Conservation (phyloP, 2,888 invertebrate species). For the Sarcophaga rosellei region DNA sequence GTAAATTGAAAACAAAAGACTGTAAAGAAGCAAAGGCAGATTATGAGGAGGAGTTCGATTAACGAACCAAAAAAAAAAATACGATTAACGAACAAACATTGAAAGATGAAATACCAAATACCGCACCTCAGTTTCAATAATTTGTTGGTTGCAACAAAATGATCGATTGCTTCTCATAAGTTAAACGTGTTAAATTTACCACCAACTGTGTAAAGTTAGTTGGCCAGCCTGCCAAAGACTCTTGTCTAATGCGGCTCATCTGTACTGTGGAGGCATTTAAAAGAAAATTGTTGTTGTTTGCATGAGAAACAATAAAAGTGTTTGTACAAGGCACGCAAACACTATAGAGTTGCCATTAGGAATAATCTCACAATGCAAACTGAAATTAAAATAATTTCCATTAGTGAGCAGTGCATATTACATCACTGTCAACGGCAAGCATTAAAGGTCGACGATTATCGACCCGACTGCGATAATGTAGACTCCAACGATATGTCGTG, state of each 20-base stretch:
- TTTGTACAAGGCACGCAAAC: conserved; percentile 41
- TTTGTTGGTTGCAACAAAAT: conserved; percentile 55
- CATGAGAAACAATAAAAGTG: conserved; percentile 17
- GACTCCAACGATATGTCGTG: too few relatives aligned
- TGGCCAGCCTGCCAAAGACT: conserved; percentile 54
- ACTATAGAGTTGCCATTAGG: conserved; percentile 30
- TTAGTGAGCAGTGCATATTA: not conserved
- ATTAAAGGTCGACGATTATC: too few relatives aligned
- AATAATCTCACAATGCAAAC: too few relatives aligned
- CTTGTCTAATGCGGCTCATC: conserved; percentile 22
- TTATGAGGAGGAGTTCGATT: not conserved
- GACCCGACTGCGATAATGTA: too few relatives aligned
- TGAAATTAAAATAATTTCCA: too few relatives aligned
- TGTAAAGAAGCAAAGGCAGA: not conserved
- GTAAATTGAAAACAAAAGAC: conserved; percentile 40
- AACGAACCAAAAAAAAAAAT: conserved; percentile 50
- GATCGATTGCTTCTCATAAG: conserved; percentile 66
- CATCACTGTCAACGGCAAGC: too few relatives aligned
- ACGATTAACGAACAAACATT: conserved; percentile 55
- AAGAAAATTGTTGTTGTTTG: conserved; percentile 10
- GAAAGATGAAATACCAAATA: conserved; percentile 60
- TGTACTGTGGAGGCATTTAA: conserved; percentile 13
- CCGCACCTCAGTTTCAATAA: conserved; percentile 60
- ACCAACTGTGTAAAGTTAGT: conserved; percentile 71
- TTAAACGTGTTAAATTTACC: conserved; percentile 70